Conservation (phyloP, 2,888 invertebrate genomes). For the Oeneis ivallda region DNA sequence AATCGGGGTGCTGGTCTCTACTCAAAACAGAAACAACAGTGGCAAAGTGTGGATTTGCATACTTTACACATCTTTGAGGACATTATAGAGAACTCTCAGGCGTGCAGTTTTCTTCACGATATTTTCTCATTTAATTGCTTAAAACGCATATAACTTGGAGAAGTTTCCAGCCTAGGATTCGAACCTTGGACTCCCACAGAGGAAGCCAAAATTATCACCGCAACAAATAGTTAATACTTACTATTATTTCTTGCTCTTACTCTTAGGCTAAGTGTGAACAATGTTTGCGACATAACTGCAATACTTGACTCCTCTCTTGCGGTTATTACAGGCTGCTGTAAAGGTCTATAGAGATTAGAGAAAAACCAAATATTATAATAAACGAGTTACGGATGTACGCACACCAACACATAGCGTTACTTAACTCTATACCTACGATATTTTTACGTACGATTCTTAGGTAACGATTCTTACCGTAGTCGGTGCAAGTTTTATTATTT, state of each 20-base stretch:
- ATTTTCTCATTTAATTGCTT: too few relatives aligned
- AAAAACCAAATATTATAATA: slow-evolving; percentile 18
- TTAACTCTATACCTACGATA: background rate
- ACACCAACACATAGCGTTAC: background rate
- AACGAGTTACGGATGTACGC: slow-evolving; percentile 5
- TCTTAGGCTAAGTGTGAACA: slow-evolving; percentile 13
- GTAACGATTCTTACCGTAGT: background rate
- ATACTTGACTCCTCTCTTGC: slow-evolving; percentile 19
- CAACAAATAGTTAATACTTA: too few relatives aligned
- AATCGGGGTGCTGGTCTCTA: too few relatives aligned
- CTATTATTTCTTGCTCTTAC: background rate
- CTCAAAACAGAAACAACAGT: too few relatives aligned
- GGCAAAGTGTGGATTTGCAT: too few relatives aligned
- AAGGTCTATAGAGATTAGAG: slow-evolving; percentile 23
- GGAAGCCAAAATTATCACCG: too few relatives aligned
- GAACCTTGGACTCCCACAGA: too few relatives aligned
- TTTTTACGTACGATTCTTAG: background rate
- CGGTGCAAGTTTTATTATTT: background rate
- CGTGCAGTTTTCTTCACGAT: too few relatives aligned
- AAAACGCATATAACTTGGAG: too few relatives aligned
- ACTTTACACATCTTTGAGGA: too few relatives aligned
- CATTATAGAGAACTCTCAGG: too few relatives aligned
- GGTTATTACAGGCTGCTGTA: slow-evolving; percentile 19
- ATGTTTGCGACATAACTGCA: slow-evolving; percentile 17
- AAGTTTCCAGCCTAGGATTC: too few relatives aligned